Evolutionary conservation across 64 coral and sea anemone genomes (phyloP), one percentile per base, ranked within the genome.

Genomic region (Actinia equina): DNA sequence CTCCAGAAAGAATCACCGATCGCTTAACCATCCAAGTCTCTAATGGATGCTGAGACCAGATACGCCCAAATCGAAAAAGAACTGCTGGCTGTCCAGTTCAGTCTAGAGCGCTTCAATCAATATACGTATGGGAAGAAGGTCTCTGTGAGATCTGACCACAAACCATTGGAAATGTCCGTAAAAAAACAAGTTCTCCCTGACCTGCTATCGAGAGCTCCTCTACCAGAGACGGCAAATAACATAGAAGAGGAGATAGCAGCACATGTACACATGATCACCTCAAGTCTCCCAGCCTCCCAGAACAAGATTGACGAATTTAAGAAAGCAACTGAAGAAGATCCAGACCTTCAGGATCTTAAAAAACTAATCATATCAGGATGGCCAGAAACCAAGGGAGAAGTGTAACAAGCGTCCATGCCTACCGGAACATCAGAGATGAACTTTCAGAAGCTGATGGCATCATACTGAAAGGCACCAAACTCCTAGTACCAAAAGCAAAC

Each of bases 111-210:
- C 3, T 91, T 94, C 71, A 84, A 91, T 63, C 84, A 87, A 61
- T 95, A 91, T 59, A 91, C 71, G 26, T 91, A 95, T 59, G 86
- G 85, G 42, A 43, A 63, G 30, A 69, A 78, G 37, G 70, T 90
- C 11, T 53, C 63, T 11, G 83, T 85, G 17, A 51, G 84, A 85
- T 87, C 80, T 44, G 93, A 94, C 74, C 88, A 90, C 80, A 87
- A 91, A 19, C 85, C 77, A n/a, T 52, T 91, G 11, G 86, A 91
- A 82, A 52, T 43, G 19, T 82, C 81, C 79, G 69, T 81, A 12
- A 95, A 95, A 54, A 95, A 95, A 17, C 65, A 87, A 76, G 27
- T 87, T 20, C 60, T 87, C 37, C 64, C 63, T 30, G 85, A 87
- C n/a, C 64, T 58, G 22, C 30, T 87, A n/a, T 65, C 57, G 69